Evolutionary conservation across 2,888 invertebrate genomes (phyloP), one percentile per base, ranked within the genome.

Genomic region (Mythimna lalbum): DNA sequence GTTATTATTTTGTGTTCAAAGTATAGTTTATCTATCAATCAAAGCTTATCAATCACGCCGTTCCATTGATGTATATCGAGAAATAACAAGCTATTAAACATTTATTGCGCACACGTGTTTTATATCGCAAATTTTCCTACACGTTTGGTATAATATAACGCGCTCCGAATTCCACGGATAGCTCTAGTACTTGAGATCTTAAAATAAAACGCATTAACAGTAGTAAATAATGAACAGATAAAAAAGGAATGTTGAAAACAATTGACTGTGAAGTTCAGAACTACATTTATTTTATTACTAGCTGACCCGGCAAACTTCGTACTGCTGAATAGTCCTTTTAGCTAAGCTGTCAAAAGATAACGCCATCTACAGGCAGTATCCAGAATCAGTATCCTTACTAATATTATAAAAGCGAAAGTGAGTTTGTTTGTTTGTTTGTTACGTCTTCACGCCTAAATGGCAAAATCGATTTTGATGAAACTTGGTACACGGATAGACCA

Each of bases 181-280:
- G 50, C 27, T 31, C 10, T 52, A 53, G 53, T 70, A 72, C 79
- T 79, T 17, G 74, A 75, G 74, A 73, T 78, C 31, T n/a, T 50
- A 60, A 79, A 73, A 75, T 75, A 73, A 63, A 63, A 63, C n/a
- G 27, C 53, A 73, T 17, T 23, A 36, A 50, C 47, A 49, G 23
- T 10, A 39, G 27, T 31, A 52, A 19, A 39, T 53, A 53, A 43
- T 65, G 2, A 21, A 27, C 43, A 47, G 75, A 68, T 76, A 68
- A 23, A 27, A 71, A 71, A 78, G 72, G 71, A 61, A 78, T 61
- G 78, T 47, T 23, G 6, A n/a, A 1, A 43, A 6, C 19, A 14
- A 43, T 33, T 2, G 19, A 50, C 1, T 49, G 17, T 27, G n/a
- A 10, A 17, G 23, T 43, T 39, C 39, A 12, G 1, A 39, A 2